Percentiles rank a stretch among this genome's conserved stretches.
phyloP scores from a whole-genome alignment of 2,113 vertebrate genomes.

The Petroica traversi region DNA sequence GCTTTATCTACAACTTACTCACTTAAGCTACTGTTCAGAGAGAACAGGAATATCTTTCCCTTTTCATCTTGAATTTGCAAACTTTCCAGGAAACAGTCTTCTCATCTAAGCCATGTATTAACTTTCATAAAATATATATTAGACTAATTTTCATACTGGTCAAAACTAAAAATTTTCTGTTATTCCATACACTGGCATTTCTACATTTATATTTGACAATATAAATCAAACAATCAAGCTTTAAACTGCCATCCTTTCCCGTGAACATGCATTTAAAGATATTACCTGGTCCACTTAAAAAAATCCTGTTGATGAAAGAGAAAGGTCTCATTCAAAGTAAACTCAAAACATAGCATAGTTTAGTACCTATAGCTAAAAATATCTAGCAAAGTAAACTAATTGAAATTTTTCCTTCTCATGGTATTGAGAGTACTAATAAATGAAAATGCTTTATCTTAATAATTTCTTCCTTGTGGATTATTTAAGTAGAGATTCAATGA shows the following conservation, averaged over 20 bases:
- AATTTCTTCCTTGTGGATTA: background rate
- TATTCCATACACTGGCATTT: background rate
- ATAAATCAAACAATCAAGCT: background rate
- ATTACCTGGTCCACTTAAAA: background rate
- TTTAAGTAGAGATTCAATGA: slow-evolving; percentile 9
- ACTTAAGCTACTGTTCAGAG: background rate
- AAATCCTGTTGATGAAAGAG: background rate
- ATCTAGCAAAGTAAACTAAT: background rate
- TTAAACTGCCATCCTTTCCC: background rate
- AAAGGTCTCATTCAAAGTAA: background rate
- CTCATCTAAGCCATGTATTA: background rate
- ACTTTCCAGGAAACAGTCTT: background rate
- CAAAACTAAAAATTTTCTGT: background rate
- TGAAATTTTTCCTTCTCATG: background rate
- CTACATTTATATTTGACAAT: background rate
- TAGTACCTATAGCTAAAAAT: background rate
- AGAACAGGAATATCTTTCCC: background rate
- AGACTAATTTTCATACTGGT: background rate
- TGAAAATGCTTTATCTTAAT: background rate
- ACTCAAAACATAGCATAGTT: background rate
- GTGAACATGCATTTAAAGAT: background rate
- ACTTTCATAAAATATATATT: background rate
- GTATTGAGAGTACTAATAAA: background rate
- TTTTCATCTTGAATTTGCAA: background rate
- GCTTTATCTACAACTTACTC: background rate